A percentile compares a stretch with the other conserved stretches of the same genome.
Evolutionary conservation across 2,797 vertebrate species (phyloP).

Genomic region (Podarcis siculus): DNA sequence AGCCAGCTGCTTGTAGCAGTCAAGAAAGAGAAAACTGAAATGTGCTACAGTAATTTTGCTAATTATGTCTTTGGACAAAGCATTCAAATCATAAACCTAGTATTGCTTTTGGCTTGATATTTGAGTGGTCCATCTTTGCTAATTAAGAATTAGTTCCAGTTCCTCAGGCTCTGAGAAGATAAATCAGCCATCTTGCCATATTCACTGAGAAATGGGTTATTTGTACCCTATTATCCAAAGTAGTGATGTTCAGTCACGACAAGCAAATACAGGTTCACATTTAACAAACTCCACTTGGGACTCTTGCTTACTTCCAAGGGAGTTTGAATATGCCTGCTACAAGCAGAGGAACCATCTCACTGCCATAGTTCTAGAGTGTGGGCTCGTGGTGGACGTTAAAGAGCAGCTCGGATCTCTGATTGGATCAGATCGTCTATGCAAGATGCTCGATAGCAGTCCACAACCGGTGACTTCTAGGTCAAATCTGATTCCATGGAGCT

Average conservation of each 20-base stretch:
- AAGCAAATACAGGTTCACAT: neutral
- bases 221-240: neutral
- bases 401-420: neutral
- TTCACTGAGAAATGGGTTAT: constrained; percentile 9
- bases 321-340: neutral
- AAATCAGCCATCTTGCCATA: neutral
- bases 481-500: neutral
- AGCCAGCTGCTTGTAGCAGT: constrained; percentile 3
- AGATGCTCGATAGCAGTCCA: neutral
- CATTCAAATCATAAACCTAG: constrained; percentile 25
- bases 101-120: neutral
- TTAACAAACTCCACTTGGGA: neutral
- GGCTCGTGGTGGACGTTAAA: neutral
- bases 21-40: constrained; percentile 39
- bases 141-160: constrained; percentile 33
- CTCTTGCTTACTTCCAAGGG: neutral
- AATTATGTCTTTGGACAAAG: constrained; percentile 38
- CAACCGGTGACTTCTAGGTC: too few species aligned
- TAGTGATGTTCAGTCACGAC: neutral
- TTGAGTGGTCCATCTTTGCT: constrained; percentile 17
- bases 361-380: neutral
- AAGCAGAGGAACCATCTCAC: neutral
- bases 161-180: constrained; percentile 28
- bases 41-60: constrained; percentile 22
- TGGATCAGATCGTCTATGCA: neutral